Evolutionary conservation across 2,113 vertebrate species (phyloP).

Genomic region (Mirza zaza): DNA sequence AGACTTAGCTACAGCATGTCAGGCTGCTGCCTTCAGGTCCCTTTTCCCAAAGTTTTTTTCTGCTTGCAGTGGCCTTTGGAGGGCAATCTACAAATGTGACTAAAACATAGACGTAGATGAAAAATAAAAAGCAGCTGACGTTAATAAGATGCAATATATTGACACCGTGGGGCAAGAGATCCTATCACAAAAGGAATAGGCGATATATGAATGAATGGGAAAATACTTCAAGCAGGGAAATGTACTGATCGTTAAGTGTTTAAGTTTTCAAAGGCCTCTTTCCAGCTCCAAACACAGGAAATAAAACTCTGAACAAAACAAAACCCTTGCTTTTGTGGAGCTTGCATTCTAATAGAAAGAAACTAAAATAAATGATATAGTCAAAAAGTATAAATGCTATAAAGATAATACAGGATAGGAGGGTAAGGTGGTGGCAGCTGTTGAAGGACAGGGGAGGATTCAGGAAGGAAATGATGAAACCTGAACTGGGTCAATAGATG

Average conservation of each 20-base stretch:
- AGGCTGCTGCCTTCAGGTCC: not conserved
- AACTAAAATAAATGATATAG: not conserved
- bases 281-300: not conserved
- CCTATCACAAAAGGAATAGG: not conserved
- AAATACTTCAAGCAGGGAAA: not conserved
- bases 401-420: not conserved
- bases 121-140: not conserved
- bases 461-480: not conserved
- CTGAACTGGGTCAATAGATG: not conserved
- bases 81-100: not conserved
- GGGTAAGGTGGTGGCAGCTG: not conserved
- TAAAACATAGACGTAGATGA: not conserved
- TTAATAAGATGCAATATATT: not conserved
- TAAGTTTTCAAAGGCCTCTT: not conserved
- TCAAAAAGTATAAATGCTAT: not conserved
- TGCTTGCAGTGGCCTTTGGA: not conserved
- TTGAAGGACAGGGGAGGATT: not conserved
- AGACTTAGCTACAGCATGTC: not conserved
- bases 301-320: not conserved
- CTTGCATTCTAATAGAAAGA: not conserved
- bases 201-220: not conserved
- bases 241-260: not conserved
- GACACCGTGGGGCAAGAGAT: not conserved
- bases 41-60: not conserved
- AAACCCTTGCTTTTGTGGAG: not conserved